Conservation (phyloP, 2,113 vertebrate species). For the Mirounga angustirostris region DNA sequence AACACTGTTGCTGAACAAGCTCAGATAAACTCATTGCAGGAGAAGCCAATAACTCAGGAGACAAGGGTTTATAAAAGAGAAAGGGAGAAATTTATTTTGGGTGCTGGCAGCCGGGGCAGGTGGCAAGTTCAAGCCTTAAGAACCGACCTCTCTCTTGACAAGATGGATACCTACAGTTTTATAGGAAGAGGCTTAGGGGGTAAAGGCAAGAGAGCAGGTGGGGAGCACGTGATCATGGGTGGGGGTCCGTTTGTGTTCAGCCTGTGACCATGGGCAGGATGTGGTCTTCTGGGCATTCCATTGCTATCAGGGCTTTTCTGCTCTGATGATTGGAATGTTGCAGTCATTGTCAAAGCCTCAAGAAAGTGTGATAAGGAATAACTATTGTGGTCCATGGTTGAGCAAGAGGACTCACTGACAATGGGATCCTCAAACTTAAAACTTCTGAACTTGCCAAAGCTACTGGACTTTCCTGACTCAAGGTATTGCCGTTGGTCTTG, state of each 20-base stretch:
- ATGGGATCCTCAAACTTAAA: background rate
- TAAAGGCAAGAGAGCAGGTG: background rate
- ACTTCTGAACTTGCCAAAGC: background rate
- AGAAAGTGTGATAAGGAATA: background rate
- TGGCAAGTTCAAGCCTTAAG: background rate
- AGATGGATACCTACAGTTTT: background rate
- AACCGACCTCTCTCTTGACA: background rate
- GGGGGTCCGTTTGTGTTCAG: background rate
- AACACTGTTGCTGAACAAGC: background rate
- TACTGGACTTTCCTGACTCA: background rate
- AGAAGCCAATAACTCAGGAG: background rate
- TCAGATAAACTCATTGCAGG: background rate
- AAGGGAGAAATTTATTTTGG: background rate
- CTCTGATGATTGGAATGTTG: background rate
- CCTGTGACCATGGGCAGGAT: background rate
- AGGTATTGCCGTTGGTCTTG: background rate
- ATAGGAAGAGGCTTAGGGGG: background rate
- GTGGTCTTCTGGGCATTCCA: background rate
- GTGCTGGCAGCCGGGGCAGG: background rate
- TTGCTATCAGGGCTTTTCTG: background rate
- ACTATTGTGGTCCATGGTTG: background rate
- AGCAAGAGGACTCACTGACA: background rate
- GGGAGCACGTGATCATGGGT: background rate
- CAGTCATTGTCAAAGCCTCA: background rate
- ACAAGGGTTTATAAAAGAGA: background rate